Evolutionary conservation across 2,888 invertebrate species (phyloP).

Genomic region (Helicoverpa assulta): DNA sequence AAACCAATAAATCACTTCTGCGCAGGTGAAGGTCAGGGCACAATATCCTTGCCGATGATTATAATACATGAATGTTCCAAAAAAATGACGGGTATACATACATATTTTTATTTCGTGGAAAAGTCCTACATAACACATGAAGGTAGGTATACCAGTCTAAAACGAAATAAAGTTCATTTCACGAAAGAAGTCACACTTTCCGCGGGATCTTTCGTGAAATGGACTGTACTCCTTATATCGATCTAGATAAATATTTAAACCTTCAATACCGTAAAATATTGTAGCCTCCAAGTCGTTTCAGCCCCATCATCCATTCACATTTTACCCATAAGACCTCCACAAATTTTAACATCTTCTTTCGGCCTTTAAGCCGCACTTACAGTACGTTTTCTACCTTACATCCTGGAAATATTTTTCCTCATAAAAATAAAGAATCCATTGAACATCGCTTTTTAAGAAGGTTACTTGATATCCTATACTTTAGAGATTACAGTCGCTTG

Average conservation of each 20-base stretch:
- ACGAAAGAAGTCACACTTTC: too few species aligned
- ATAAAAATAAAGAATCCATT: slow-evolving; percentile 33
- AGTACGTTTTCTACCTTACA: slow-evolving; percentile 16
- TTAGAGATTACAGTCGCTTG: slow-evolving; percentile 16
- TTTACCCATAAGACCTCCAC: slow-evolving; percentile 1
- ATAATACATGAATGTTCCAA: too few species aligned
- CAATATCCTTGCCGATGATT: too few species aligned
- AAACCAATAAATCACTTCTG: too few species aligned
- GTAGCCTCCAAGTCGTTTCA: not conserved
- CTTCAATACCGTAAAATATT: not conserved
- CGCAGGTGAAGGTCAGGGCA: too few species aligned
- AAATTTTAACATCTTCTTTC: slow-evolving; percentile 4
- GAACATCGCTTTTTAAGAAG: slow-evolving; percentile 7
- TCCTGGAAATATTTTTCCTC: not conserved
- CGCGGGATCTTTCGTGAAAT: too few species aligned
- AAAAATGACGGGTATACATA: too few species aligned
- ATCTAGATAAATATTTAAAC: not conserved
- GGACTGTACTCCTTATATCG: not conserved
- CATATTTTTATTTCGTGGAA: too few species aligned
- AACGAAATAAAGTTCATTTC: too few species aligned
- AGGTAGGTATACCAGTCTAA: too few species aligned
- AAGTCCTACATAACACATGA: too few species aligned
- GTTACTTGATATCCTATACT: slow-evolving; percentile 22
- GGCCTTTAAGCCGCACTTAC: slow-evolving; percentile 11
- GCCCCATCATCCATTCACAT: not conserved